Conservation (phyloP, 1,140 invertebrate genomes). For the Pseudomyrmex cubaensis region DNA sequence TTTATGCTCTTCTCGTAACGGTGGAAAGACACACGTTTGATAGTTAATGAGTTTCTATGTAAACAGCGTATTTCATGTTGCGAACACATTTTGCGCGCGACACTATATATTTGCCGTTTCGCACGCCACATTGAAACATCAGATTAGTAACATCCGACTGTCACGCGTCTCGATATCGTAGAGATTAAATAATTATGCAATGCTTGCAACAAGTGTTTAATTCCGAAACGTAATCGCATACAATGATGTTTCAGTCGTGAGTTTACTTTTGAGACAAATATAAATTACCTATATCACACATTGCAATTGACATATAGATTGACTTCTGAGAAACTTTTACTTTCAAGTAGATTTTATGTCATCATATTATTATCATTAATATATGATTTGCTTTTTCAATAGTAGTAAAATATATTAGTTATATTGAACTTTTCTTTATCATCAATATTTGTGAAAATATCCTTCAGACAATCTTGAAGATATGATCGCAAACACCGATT, state of each 20-base stretch:
- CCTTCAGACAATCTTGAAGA: too few relatives aligned
- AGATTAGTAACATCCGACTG: neutral
- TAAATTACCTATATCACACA: neutral
- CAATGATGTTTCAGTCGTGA: too few relatives aligned
- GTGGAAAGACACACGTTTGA: neutral
- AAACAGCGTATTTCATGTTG: neutral
- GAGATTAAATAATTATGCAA: slow-evolving; percentile 29
- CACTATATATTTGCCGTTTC: neutral
- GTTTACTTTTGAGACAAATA: neutral
- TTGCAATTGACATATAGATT: neutral
- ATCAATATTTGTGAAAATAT: too few relatives aligned
- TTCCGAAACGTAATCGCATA: too few relatives aligned
- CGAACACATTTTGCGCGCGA: neutral
- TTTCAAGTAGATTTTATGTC: too few relatives aligned
- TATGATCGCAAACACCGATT: too few relatives aligned
- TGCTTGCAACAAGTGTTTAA: too few relatives aligned
- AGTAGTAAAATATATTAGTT: too few relatives aligned
- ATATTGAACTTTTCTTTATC: too few relatives aligned
- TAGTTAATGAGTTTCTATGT: neutral
- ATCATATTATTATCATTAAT: too few relatives aligned
- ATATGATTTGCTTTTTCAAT: too few relatives aligned
- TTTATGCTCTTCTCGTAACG: neutral
- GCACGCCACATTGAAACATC: slow-evolving; percentile 8
- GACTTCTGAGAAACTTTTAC: too few relatives aligned
- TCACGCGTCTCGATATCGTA: neutral